Conservation (phyloP, 2,113 vertebrate species). For the Gyps fulvus region DNA sequence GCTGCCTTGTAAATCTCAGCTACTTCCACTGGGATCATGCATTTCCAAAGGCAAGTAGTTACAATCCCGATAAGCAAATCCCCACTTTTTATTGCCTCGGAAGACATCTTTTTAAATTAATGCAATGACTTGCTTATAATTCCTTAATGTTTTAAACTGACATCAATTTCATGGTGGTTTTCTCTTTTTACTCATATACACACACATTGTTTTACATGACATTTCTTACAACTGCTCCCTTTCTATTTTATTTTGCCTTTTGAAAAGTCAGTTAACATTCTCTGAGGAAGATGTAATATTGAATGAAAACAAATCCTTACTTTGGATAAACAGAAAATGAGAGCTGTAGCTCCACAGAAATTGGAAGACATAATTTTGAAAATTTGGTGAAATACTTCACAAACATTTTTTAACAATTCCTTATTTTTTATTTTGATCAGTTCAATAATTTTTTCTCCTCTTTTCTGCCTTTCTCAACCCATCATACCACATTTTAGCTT, state of each 20-base stretch:
- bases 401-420: background rate
- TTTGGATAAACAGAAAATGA: background rate
- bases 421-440: background rate
- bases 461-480: background rate
- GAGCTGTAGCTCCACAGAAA: background rate
- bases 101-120: background rate
- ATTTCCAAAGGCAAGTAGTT: background rate
- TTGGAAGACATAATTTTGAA: background rate
- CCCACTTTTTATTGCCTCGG: accelerated
- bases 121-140: background rate
- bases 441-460: background rate
- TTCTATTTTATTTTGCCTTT: background rate
- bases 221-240: background rate
- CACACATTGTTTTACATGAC: background rate
- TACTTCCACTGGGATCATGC: background rate
- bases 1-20: background rate
- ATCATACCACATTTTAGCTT: background rate
- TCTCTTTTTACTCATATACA: background rate
- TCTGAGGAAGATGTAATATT: background rate
- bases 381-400: background rate
- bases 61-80: background rate
- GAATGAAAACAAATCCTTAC: background rate
- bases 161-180: background rate
- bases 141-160: background rate
- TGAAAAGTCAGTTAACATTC: background rate